Evolutionary conservation across 2,888 invertebrate species (phyloP).

Genomic region (Xanthia icteritia): DNA sequence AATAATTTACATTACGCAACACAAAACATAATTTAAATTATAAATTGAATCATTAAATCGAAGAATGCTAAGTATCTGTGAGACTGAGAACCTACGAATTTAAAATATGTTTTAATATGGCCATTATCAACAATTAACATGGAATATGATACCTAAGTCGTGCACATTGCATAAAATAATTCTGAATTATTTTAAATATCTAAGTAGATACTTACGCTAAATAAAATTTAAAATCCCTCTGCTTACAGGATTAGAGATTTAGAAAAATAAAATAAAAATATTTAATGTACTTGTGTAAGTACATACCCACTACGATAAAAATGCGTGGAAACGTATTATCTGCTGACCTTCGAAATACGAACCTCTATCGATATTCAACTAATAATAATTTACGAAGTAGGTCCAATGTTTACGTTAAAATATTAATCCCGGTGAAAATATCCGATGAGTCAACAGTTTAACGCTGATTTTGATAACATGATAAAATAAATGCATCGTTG

Average conservation of each 20-base stretch:
- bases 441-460: constrained; percentile 50
- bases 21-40: too few relatives aligned
- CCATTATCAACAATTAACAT: too few relatives aligned
- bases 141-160: background rate
- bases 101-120: background rate
- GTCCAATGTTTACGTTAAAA: constrained; percentile 30
- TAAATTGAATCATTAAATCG: background rate
- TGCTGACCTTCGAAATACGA: constrained; percentile 7
- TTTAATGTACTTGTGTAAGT: background rate
- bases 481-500: constrained; percentile 52
- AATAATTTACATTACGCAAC: too few relatives aligned
- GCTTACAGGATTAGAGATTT: background rate
- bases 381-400: background rate
- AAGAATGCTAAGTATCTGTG: background rate
- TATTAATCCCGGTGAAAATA: constrained; percentile 22
- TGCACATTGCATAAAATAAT: background rate
- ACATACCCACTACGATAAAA: background rate
- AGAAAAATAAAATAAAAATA: background rate
- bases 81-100: background rate
- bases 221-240: background rate
- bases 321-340: background rate
- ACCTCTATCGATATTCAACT: constrained; percentile 6
- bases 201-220: background rate
- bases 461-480: constrained; percentile 50
- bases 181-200: background rate